Evolutionary conservation across 2,113 vertebrate genomes (phyloP).

Genomic region (Indicator indicator): DNA sequence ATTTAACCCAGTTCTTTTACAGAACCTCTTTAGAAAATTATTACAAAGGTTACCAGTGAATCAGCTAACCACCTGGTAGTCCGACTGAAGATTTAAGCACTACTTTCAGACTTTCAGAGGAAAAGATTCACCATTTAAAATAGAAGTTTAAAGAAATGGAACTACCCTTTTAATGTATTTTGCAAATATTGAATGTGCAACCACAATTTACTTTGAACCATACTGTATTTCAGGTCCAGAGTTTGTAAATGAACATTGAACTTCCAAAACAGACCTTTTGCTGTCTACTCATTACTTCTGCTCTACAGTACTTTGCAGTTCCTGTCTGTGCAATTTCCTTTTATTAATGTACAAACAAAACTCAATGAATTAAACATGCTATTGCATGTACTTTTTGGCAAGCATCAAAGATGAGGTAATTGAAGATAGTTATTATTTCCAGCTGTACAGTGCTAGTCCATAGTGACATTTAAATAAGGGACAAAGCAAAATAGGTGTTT

Average conservation of each 20-base stretch:
- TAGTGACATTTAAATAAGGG: constrained; percentile 56
- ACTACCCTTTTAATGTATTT: neutral
- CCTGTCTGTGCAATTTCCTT: constrained; percentile 69
- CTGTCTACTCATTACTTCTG: constrained; percentile 39
- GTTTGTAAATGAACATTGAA: constrained; percentile 5
- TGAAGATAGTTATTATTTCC: constrained; percentile 72
- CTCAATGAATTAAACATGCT: constrained; percentile 74
- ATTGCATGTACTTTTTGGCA: constrained; percentile 70
- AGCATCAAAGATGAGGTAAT: constrained; percentile 71
- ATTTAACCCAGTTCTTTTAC: neutral
- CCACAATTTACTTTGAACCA: neutral
- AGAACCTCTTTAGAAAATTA: neutral
- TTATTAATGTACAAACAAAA: constrained; percentile 76
- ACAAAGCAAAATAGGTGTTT: constrained; percentile 52
- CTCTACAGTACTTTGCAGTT: constrained; percentile 25
- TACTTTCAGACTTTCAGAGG: neutral
- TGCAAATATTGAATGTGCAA: neutral
- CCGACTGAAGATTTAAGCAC: neutral
- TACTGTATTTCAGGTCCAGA: neutral
- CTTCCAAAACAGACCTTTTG: constrained; percentile 19
- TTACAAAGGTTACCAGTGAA: neutral
- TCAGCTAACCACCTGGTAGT: neutral
- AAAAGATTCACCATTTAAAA: neutral
- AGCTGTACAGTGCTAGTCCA: constrained; percentile 46
- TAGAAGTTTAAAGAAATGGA: neutral